These are phyloP conservation scores for Thrips palmi DNA, from an alignment of 1,140 invertebrate genomes.

Conservation along the genomic window DNA sequence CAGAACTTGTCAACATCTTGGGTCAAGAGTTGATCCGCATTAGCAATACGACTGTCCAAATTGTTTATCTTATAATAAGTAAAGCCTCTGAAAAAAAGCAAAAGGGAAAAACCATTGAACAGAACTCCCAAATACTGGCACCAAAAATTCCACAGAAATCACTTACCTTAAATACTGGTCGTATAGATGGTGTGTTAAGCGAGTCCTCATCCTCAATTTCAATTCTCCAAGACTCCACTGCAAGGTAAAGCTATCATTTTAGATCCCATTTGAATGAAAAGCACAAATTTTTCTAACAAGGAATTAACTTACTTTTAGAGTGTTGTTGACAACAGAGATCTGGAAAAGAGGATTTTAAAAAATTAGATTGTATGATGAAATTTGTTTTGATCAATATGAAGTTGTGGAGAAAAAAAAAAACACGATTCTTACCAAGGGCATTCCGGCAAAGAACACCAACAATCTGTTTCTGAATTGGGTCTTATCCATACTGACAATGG, in stretches of 20 bases:
- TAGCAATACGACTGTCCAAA: conserved; percentile 83
- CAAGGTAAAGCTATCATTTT: conserved; percentile 12
- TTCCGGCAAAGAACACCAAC: conserved; percentile 53
- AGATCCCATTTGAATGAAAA: not conserved
- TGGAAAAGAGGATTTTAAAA: conserved; percentile 24
- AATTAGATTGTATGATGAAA: not conserved
- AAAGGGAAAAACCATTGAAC: conserved; percentile 6
- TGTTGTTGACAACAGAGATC: conserved; percentile 81
- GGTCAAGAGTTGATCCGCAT: conserved; percentile 90
- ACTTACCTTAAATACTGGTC: conserved; percentile 83
- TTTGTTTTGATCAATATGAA: not conserved
- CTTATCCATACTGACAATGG: conserved; percentile 78
- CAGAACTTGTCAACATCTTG: conserved; percentile 97
- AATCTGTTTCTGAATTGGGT: conserved; percentile 55
- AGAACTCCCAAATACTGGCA: not conserved
- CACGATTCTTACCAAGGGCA: conserved; percentile 53
- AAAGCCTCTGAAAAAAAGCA: conserved; percentile 51
- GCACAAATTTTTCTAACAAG: not conserved
- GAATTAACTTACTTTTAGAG: conserved; percentile 48
- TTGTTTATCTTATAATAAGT: conserved; percentile 97
- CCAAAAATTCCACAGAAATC: conserved; percentile 9
- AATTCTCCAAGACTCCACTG: conserved; percentile 82
- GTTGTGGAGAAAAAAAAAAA: conserved; percentile 7
- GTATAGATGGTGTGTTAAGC: conserved; percentile 72
- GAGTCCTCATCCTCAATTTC: conserved; percentile 75